A percentile compares a stretch with the other conserved stretches of the same genome.
Conservation (phyloP, 30 jellyfish, hydroid and myxozoan species). For the Rhopilema esculentum region DNA sequence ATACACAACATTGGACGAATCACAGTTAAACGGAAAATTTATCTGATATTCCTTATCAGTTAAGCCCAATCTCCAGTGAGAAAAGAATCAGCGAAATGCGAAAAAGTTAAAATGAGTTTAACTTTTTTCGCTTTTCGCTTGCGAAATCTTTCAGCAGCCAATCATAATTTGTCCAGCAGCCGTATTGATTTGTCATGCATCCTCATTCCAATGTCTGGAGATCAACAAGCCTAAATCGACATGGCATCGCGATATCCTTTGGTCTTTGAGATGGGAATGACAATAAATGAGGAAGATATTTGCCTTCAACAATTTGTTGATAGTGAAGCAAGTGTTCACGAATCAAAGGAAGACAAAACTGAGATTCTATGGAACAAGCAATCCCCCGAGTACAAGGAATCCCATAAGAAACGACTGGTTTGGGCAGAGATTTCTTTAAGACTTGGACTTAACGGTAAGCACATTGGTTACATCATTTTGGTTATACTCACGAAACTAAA, state of each 20-base stretch:
- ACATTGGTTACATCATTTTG: background rate
- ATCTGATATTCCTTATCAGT: too few species aligned
- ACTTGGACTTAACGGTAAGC: constrained; percentile 17
- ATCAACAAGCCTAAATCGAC: constrained; percentile 18
- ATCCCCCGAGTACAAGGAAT: background rate
- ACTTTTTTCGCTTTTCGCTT: constrained; percentile 11
- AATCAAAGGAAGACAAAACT: constrained; percentile 1
- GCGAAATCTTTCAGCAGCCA: background rate
- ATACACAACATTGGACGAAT: too few species aligned
- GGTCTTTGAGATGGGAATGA: background rate
- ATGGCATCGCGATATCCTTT: background rate
- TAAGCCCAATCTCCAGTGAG: too few species aligned
- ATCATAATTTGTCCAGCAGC: background rate
- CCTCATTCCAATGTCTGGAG: background rate
- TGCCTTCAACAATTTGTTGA: background rate
- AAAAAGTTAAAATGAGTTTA: background rate
- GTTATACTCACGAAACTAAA: background rate
- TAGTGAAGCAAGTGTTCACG: background rate
- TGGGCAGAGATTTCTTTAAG: constrained; percentile 8
- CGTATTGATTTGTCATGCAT: background rate
- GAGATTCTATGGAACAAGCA: constrained; percentile 7
- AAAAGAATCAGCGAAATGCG: too few species aligned
- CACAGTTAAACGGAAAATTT: too few species aligned
- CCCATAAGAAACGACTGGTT: constrained; percentile 7
- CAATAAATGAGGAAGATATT: background rate